Evolutionary conservation across 2,113 vertebrate species (phyloP), one percentile per base, ranked within the genome.

Genomic region (Turdus rufiventris): DNA sequence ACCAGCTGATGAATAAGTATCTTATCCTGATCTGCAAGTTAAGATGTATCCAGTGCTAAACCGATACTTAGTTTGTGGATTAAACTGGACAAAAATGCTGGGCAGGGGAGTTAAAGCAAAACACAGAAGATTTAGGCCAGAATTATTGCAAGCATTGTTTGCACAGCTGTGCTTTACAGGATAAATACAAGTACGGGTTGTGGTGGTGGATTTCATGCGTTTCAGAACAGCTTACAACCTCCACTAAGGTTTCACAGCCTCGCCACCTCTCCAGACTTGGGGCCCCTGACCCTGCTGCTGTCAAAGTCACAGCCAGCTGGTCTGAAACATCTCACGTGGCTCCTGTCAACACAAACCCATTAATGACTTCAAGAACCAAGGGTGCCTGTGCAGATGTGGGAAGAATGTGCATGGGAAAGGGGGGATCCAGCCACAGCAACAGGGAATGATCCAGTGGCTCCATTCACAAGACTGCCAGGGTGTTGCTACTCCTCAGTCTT

Each of bases 31-130:
- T 83, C 36, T 84, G 63, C 45, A 88, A 56, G 20, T 74, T 54
- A 58, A 89, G 34, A 82, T 40, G 7, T 4, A 75, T 26, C 4
- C 4, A 53, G 33, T 56, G 50, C 23, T 83, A 68, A 90, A 76
- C 10, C 18, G 36, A n/a, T 61, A 26, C 58, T 83, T n/a, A 53
- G 28, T 58, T 72, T 2, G 8, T 17, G 31, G n/a, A 88, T 83
- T 70, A 91, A 88, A 72, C 15, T 43, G 48, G n/a, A 75, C 40
- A 83, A 91, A 85, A 94, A 70, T 23, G 38, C 43, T 54, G 10
- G 33, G 42, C 20, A 50, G 0, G 0, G 13, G 20, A 75, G 50
- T 5, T 2, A 0, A 68, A 91, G 51, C 5, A 12, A 66, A 94
- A 74, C n/a, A 70, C 33, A 36, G 28, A 75, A 43, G n/a, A 86